Conservation (phyloP, 1,140 invertebrate species). For the Heliconius melpomene region DNA sequence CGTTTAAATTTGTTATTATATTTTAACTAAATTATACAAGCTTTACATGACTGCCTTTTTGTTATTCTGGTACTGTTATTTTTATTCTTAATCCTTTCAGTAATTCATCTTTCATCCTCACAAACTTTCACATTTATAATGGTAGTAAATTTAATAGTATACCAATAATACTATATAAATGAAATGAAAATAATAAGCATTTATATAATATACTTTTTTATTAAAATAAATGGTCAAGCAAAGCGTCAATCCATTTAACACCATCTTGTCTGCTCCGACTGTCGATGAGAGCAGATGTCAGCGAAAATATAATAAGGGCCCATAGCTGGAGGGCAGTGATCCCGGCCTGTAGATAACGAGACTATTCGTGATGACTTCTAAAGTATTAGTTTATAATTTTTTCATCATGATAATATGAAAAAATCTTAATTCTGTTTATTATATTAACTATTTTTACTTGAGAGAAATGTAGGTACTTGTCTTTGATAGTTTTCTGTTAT, state of each 20-base stretch:
- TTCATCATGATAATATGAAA: not conserved
- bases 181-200: not conserved
- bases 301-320: slow-evolving; percentile 47
- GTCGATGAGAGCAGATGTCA: slow-evolving; percentile 42
- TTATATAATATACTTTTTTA: slow-evolving; percentile 16
- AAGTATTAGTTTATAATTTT: slow-evolving; percentile 8
- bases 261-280: slow-evolving; percentile 31
- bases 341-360: slow-evolving; percentile 39
- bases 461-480: no score
- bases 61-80: no score
- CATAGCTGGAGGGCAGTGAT: slow-evolving; percentile 36
- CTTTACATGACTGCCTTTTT: no score
- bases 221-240: slow-evolving; percentile 14
- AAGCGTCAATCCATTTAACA: slow-evolving; percentile 32
- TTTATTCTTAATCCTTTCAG: no score
- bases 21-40: no score
- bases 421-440: not conserved
- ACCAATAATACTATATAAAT: not conserved
- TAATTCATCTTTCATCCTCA: no score
- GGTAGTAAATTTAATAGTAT: no score
- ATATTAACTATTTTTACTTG: no score
- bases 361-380: slow-evolving; percentile 21
- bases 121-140: no score
- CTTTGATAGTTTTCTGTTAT: no score
- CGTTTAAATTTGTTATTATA: no score